These are phyloP conservation scores for Noctua janthe DNA, from an alignment of 2,888 invertebrate species.

Conservation along the genomic window DNA sequence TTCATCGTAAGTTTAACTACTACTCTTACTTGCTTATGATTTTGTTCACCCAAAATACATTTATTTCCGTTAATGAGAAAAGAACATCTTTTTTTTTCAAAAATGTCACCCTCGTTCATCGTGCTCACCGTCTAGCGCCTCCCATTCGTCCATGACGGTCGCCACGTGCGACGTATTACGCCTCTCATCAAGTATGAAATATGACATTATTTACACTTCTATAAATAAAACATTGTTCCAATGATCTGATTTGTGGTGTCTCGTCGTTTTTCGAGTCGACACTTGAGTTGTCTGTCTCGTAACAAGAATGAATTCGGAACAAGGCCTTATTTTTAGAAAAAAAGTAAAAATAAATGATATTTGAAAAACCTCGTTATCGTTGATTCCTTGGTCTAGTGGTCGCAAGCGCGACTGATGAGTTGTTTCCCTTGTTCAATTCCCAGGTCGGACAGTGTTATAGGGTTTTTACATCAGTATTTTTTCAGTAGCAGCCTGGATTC, in stretches of 20 bases:
- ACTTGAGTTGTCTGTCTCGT: background rate
- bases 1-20: background rate
- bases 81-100: background rate
- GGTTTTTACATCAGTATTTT: background rate
- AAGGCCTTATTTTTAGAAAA: background rate
- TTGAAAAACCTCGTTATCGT: background rate
- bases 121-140: background rate
- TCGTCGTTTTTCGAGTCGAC: background rate
- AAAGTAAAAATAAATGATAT: background rate
- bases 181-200: constrained; percentile 52
- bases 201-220: constrained; percentile 33
- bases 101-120: background rate
- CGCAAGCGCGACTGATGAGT: background rate
- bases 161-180: constrained; percentile 49
- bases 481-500: background rate
- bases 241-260: constrained; percentile 5
- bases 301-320: background rate
- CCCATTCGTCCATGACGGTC: constrained; percentile 20
- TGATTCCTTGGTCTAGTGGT: background rate
- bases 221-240: constrained; percentile 41
- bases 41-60: background rate
- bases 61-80: constrained; percentile 17
- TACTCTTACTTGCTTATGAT: background rate
- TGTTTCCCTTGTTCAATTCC: background rate
- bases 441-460: background rate